Evolutionary conservation across 2,113 vertebrate species (phyloP).

Genomic region (Calyptommatus sinebrachiatus): DNA sequence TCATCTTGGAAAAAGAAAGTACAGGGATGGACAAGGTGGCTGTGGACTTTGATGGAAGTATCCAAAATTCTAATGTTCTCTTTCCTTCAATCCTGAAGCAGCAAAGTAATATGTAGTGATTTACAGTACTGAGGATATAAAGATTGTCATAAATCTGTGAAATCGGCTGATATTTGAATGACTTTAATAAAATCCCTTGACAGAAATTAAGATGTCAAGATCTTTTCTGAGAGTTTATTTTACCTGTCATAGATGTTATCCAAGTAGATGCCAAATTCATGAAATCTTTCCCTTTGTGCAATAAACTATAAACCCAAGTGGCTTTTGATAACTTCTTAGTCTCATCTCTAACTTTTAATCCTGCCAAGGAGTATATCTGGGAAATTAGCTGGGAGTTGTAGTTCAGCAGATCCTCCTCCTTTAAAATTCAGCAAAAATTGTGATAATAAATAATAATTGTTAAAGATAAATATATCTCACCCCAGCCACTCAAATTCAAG

Average conservation of each 20-base stretch:
- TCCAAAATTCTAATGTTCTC: neutral
- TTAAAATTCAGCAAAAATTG: no score
- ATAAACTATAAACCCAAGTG: neutral
- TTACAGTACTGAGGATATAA: neutral
- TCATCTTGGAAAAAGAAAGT: neutral
- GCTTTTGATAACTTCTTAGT: neutral
- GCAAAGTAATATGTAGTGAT: neutral
- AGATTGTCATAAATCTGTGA: neutral
- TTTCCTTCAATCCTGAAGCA: no score
- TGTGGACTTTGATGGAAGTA: accelerated
- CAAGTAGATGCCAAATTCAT: neutral
- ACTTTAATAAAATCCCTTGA: neutral
- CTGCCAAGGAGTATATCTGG: neutral
- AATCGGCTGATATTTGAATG: neutral
- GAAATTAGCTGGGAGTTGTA: no score
- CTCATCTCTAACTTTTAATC: neutral
- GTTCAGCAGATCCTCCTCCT: no score
- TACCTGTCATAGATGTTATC: neutral
- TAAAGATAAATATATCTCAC: no score
- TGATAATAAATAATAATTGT: no score
- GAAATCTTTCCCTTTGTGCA: neutral
- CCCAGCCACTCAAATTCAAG: no score
- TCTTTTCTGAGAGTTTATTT: neutral
- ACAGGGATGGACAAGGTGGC: accelerated
- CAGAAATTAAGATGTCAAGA: neutral